Base-by-base conservation (phyloP, 2,113 vertebrate species). In the Pterophyllum scalare region DNA sequence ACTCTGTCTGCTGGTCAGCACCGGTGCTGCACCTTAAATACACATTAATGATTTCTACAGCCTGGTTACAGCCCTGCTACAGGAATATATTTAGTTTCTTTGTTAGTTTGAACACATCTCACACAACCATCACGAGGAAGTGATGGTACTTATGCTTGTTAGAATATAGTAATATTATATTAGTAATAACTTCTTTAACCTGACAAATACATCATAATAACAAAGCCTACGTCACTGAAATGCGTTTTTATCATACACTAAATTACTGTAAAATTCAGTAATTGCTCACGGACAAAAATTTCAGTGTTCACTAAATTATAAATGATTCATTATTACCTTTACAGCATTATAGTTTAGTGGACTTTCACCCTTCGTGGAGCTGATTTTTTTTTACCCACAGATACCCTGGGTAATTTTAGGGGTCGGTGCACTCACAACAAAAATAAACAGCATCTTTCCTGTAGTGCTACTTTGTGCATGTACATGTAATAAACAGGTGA, bases 231-330 rank as follows among this genome's bases (percentile, higher is more conserved):
- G 43, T 15, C 43, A 67, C 2, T 43, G n/a, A 24, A 43, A 65
- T 22, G 20, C 24, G 62, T 24, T 65, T 24, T 65, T 64, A 2
- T 46, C 24, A 28, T 70, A 12, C 5, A 24, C 24, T 70, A 49
- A 70, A 49, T 28, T 28, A 1, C 22, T 12, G 15, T 10, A 49
- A 49, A 70, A 49, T 49, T 19, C 64, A 67, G 22, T 49, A 8
- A 67, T 19, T 46, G 4, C 17, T 17, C 14, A 67, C 1, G 22
- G 64, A 46, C 14, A 17, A 46, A 46, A 26, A 7, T 0, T 0
- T 67, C 38, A 46, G 5, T 6, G 14, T 46, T 67, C 17, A 40
- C 20, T 15, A 43, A 65, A 43, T 43, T 17, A 43, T 24, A 65
- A 40, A 43, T 65, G 33, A 33, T 28, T 28, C 1, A 28, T 28